These are phyloP conservation scores for Erebia aethiops DNA, from an alignment of 2,888 invertebrate genomes.

Conservation along the genomic window DNA sequence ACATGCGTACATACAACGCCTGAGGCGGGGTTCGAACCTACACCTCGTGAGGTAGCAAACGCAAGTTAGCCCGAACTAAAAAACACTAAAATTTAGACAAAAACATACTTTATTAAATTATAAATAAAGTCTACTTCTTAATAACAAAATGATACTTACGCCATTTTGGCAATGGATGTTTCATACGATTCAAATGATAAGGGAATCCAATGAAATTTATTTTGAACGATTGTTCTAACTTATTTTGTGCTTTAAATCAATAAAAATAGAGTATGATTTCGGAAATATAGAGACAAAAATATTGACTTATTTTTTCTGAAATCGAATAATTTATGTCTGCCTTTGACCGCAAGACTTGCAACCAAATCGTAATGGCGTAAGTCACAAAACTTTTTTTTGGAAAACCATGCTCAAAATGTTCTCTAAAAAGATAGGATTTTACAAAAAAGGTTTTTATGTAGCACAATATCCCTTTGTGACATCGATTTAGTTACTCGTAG, in stretches of 20 bases:
- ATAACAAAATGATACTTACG: conserved; percentile 36
- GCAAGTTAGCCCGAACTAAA: conserved; percentile 38
- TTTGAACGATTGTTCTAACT: conserved; percentile 39
- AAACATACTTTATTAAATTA: conserved; percentile 26
- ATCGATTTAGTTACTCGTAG: background rate
- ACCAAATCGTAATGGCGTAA: conserved; percentile 28
- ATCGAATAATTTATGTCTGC: conserved; percentile 57
- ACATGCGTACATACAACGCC: conserved; percentile 53
- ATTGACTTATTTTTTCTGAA: conserved; percentile 48
- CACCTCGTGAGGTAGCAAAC: conserved; percentile 52
- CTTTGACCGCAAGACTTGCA: conserved; percentile 53
- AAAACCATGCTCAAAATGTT: background rate
- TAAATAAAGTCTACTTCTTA: conserved; percentile 27
- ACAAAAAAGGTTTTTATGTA: background rate
- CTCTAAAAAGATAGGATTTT: background rate
- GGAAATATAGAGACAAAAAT: conserved; percentile 38
- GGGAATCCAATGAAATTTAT: conserved; percentile 54
- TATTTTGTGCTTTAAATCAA: conserved; percentile 38
- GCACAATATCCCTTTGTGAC: background rate
- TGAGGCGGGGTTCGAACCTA: conserved; percentile 57
- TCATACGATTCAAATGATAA: conserved; percentile 53
- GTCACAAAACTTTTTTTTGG: conserved; percentile 16
- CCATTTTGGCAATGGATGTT: conserved; percentile 37
- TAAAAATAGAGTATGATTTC: conserved; percentile 34
- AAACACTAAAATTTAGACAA: conserved; percentile 20